Base-by-base conservation (phyloP, 2,113 vertebrate genomes). In the Colistium nudipinnis region DNA sequence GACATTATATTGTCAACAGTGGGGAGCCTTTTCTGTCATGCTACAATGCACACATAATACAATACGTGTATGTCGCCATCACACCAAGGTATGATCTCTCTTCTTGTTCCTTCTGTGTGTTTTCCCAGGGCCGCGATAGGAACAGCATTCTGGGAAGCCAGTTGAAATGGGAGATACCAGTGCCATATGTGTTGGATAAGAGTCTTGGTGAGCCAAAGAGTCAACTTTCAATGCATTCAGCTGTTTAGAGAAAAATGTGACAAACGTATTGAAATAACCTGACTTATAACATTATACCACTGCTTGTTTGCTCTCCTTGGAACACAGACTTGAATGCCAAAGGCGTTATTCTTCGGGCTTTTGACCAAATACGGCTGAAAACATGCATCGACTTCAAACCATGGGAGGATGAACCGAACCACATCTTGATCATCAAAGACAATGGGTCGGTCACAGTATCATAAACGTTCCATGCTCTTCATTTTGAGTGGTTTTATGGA, bases 311-410 rank as follows among this genome's bases (percentile, higher is more conserved):
- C 16, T 33, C 11, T 27, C 17, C 17, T 36, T 35, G 35, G 7
- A 28, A 35, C 20, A 9, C 81, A 95, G 94, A 94, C 27, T 86
- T 95, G 36, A 95, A 95, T 73, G 91, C 94, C 14, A 95, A 93
- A 80, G 93, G 91, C 9, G 57, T 94, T 44, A 93, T 95, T 62
- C 88, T 94, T 44, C 88, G 89, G 53, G 93, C 93, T 17, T 93
- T 96, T 80, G 94, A 95, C 61, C 92, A 84, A 31, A 94, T 94
- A 76, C 87, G 91, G 43, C 81, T 96, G 11, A 95, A 95, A 89
- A 91, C 92, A 0, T 95, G 94, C 71, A 93, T 95, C 38, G 91
- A 95, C 84, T 95, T 94, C 85, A 95, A 93, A 74, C 94, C 93
- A 44, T 92, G 93, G 94, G 6, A 73, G 52, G 92, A 91, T 51